Conservation (phyloP, 2,888 invertebrate species). For the Caenorhabditis virilis region DNA sequence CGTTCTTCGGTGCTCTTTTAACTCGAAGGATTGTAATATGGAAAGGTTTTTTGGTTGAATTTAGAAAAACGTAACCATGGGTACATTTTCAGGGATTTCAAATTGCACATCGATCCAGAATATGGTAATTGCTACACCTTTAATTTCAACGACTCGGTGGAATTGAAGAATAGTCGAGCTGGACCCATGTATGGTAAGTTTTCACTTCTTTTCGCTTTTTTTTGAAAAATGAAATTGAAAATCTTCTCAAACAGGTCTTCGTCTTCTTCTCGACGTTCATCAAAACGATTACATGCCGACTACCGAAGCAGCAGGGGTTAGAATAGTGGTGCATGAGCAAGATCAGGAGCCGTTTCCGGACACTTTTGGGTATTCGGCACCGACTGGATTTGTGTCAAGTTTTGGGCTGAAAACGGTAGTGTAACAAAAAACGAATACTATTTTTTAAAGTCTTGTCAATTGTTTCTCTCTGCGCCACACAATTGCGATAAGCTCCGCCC, state of each 20-base stretch:
- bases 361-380: constrained; percentile 68
- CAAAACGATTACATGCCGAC: constrained; percentile 68
- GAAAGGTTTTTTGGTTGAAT: constrained; percentile 32
- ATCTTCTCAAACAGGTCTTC: constrained; percentile 47
- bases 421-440: not conserved
- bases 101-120: constrained; percentile 68
- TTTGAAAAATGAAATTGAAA: not conserved
- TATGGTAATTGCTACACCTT: constrained; percentile 69
- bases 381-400: constrained; percentile 68
- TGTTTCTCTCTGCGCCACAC: too few relatives aligned
- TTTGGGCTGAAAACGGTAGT: constrained; percentile 68
- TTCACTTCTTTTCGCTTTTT: too few relatives aligned
- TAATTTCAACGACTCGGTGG: constrained; percentile 67
- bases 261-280: constrained; percentile 67
- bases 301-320: constrained; percentile 68
- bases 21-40: constrained; percentile 66
- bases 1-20: constrained; percentile 68
- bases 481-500: too few relatives aligned
- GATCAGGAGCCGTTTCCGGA: constrained; percentile 68
- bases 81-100: constrained; percentile 63
- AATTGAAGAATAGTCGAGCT: constrained; percentile 64
- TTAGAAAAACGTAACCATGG: not conserved
- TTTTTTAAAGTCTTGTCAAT: not conserved
- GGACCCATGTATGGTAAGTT: constrained; percentile 61
- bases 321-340: constrained; percentile 61